Conservation (phyloP, 2,797 vertebrate species). For the Scleropages formosus region DNA sequence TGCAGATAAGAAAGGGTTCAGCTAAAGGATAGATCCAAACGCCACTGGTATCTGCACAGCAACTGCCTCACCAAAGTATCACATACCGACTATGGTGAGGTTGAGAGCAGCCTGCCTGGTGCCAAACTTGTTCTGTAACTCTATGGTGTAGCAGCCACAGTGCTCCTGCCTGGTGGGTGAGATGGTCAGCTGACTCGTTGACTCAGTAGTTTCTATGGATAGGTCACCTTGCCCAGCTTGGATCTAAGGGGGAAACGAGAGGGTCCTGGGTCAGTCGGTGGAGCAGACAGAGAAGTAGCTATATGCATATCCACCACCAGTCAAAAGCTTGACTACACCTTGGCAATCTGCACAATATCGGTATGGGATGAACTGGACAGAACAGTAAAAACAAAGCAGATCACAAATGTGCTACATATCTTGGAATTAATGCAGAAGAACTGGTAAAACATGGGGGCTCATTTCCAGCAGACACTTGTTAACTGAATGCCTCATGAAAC, state of each 20-base stretch:
- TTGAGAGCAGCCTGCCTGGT: slow-evolving; percentile 89
- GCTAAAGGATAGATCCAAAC: background rate
- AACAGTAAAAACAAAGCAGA: too few species aligned
- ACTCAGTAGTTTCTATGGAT: slow-evolving; percentile 77
- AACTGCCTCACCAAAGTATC: background rate
- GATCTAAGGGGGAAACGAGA: slow-evolving; percentile 68
- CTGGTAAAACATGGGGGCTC: too few species aligned
- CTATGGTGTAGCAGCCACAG: slow-evolving; percentile 90
- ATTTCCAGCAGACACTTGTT: too few species aligned
- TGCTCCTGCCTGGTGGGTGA: slow-evolving; percentile 86
- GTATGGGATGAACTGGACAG: too few species aligned
- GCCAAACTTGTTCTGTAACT: slow-evolving; percentile 85
- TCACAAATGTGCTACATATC: too few species aligned
- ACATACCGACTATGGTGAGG: slow-evolving; percentile 90
- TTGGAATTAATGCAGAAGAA: too few species aligned
- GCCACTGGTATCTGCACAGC: background rate
- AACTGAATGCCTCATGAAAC: too few species aligned
- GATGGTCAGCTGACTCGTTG: slow-evolving; percentile 85
- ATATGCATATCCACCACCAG: too few species aligned
- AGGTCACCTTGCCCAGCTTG: slow-evolving; percentile 72
- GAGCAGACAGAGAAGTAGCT: too few species aligned
- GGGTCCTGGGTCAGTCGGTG: background rate
- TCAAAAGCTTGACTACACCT: too few species aligned
- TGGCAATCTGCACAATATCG: too few species aligned
- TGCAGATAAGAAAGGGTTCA: background rate